Percentiles rank a stretch among this genome's conserved stretches.
These are phyloP conservation scores for Platichthys stellatus DNA, from an alignment of 2,113 vertebrate species.

Conservation along the genomic window DNA sequence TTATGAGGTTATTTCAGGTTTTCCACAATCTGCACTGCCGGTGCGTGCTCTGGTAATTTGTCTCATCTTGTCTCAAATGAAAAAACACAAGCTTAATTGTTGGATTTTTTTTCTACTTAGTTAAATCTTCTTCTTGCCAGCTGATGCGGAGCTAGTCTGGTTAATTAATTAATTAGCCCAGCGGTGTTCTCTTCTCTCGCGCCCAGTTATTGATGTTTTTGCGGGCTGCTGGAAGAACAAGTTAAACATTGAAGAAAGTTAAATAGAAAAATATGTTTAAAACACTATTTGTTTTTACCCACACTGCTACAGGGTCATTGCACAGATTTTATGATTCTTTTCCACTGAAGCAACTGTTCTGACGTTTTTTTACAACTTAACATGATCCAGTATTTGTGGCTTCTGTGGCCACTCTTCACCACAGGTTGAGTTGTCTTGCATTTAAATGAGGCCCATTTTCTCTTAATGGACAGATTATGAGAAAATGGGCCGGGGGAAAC, in stretches of 20 bases:
- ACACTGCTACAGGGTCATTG: too few relatives aligned
- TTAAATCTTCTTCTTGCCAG: not conserved
- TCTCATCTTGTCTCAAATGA: not conserved
- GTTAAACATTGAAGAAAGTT: slow-evolving; percentile 18
- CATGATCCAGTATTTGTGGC: not conserved
- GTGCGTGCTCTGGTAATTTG: not conserved
- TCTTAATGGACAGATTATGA: slow-evolving; percentile 4
- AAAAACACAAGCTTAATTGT: not conserved
- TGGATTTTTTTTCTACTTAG: not conserved
- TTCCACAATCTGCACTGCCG: not conserved
- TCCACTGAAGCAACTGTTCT: too few relatives aligned
- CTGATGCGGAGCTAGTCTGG: not conserved
- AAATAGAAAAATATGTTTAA: too few relatives aligned
- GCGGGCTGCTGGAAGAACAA: not conserved
- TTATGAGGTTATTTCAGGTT: not conserved
- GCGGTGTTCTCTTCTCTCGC: not conserved
- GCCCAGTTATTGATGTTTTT: not conserved
- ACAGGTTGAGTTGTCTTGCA: not conserved
- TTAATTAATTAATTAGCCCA: slow-evolving; percentile 15
- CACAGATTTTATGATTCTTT: too few relatives aligned
- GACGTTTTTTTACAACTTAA: not conserved
- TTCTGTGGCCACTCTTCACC: not conserved
- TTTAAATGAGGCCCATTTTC: slow-evolving; percentile 6
- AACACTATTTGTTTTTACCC: too few relatives aligned
- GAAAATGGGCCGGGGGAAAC: not conserved